Percentiles rank a stretch among this genome's conserved stretches.
Conservation (phyloP, 2,113 vertebrate species). For the Gavia stellata region DNA sequence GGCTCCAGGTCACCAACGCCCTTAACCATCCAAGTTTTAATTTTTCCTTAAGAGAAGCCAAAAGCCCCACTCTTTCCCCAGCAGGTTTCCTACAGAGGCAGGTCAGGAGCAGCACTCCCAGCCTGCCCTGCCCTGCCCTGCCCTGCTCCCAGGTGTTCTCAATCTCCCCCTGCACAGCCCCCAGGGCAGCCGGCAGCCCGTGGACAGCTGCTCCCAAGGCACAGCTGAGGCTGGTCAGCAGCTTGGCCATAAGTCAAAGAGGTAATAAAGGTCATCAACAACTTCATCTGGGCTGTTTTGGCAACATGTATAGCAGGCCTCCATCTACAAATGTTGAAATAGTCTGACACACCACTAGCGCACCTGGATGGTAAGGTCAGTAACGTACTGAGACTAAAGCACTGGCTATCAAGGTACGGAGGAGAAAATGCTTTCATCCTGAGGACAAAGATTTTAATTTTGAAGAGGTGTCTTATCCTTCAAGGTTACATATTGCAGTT, state of each 20-base stretch:
- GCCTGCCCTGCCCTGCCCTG: accelerated
- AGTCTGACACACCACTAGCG: accelerated
- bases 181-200: neutral
- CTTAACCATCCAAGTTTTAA: accelerated
- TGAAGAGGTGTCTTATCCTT: neutral
- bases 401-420: neutral
- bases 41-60: neutral
- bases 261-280: neutral
- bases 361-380: neutral
- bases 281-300: neutral
- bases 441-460: neutral
- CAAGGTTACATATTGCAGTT: neutral
- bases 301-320: accelerated
- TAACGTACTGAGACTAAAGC: neutral
- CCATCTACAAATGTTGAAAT: accelerated
- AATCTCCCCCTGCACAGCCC: no score
- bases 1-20: accelerated
- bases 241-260: neutral
- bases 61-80: accelerated
- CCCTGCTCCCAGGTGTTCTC: neutral
- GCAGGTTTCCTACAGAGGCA: accelerated
- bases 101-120: accelerated
- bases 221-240: neutral
- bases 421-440: neutral
- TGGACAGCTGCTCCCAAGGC: no score